Percentiles rank a stretch among this genome's conserved stretches.
phyloP scores from a whole-genome alignment of 2,113 vertebrate genomes.

The Percina caprodes region DNA sequence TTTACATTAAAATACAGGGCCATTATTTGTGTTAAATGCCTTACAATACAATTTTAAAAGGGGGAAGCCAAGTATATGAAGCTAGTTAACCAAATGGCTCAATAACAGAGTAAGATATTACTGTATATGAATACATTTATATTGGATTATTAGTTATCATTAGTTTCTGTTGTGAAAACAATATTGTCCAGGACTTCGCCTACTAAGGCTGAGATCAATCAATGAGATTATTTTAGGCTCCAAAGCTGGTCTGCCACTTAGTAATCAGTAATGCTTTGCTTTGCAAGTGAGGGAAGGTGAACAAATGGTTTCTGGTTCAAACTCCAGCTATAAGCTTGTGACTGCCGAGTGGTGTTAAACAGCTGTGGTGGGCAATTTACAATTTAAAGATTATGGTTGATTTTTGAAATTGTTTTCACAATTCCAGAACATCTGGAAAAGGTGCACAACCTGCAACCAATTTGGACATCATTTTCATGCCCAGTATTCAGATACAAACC shows the following conservation, averaged over 20 bases:
- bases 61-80: not conserved
- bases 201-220: not conserved
- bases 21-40: not conserved
- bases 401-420: not conserved
- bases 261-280: not conserved
- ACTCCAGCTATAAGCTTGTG: not conserved
- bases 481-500: conserved; percentile 4
- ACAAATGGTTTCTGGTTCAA: not conserved
- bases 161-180: not conserved
- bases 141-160: not conserved
- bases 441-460: conserved; percentile 6
- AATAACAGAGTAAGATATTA: not conserved
- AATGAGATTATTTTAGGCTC: not conserved
- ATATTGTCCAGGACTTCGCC: not conserved
- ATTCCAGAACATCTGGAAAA: conserved; percentile 27
- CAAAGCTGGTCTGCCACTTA: not conserved
- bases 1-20: not conserved
- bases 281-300: not conserved
- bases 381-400: not conserved
- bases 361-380: conserved; percentile 6
- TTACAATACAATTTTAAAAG: not conserved
- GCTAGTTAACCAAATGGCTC: not conserved
- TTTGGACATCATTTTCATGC: not conserved
- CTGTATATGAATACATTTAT: not conserved
- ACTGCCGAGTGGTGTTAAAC: not conserved